Conservation (phyloP, 2,888 invertebrate genomes). For the Drosophila imparisetae region DNA sequence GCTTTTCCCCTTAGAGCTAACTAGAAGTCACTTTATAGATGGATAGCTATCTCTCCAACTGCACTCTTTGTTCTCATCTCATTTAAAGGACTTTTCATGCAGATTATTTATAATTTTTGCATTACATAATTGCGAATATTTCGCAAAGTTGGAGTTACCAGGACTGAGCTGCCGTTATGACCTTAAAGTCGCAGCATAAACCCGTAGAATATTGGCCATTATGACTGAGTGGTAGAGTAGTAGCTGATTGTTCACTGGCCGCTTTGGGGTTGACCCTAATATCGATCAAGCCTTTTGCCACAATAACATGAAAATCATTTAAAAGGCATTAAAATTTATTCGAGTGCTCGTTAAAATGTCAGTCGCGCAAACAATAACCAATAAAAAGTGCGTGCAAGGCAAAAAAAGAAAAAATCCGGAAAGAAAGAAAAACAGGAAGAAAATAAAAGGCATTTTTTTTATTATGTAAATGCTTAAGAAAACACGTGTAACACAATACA, state of each 20-base stretch:
- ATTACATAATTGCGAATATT: constrained; percentile 4
- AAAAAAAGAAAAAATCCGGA: not conserved
- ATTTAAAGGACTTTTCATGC: not conserved
- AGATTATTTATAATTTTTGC: constrained; percentile 13
- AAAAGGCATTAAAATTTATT: constrained; percentile 78
- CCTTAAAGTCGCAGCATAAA: constrained; percentile 48
- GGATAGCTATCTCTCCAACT: not conserved
- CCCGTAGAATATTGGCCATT: constrained; percentile 55
- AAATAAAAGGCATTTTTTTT: constrained; percentile 29
- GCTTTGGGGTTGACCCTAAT: constrained; percentile 11
- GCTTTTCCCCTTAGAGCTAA: no score
- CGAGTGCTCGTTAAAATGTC: constrained; percentile 73
- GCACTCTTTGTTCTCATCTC: not conserved
- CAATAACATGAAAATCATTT: constrained; percentile 64
- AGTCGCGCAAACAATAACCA: constrained; percentile 61
- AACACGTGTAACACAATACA: constrained; percentile 67
- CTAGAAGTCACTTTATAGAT: no score
- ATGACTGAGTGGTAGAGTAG: constrained; percentile 17
- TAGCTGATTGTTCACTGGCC: constrained; percentile 19
- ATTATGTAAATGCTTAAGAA: constrained; percentile 67
- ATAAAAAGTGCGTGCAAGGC: constrained; percentile 68
- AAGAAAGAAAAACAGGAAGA: not conserved
- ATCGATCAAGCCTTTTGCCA: constrained; percentile 62
- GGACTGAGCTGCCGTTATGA: not conserved
- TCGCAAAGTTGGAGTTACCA: not conserved